phyloP scores from a whole-genome alignment of 2,113 vertebrate genomes.

The Ranitomeya imitator region DNA sequence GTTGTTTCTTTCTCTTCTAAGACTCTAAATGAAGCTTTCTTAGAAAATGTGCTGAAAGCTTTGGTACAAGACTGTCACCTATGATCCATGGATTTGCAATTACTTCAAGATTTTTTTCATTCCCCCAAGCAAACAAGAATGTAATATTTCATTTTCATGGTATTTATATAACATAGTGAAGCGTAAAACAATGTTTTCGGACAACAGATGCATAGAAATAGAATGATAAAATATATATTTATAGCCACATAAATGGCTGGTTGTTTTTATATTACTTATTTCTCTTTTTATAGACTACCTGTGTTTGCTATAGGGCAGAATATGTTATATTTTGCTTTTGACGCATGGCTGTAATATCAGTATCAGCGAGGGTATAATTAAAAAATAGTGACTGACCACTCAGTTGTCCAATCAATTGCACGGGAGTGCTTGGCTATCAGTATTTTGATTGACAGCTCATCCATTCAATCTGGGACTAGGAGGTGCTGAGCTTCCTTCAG shows the following conservation, averaged over 20 bases:
- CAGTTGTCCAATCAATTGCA: too few relatives aligned
- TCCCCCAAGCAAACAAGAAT: conserved; percentile 23
- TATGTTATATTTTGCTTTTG: background rate
- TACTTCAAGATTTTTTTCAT: conserved; percentile 19
- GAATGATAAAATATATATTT: background rate
- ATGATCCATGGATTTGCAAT: conserved; percentile 43
- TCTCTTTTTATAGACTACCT: background rate
- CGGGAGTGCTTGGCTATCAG: too few relatives aligned
- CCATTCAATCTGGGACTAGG: too few relatives aligned
- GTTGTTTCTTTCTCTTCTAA: background rate
- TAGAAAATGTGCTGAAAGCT: conserved; percentile 18
- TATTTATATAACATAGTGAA: background rate
- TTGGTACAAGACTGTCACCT: conserved; percentile 31
- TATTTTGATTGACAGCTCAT: too few relatives aligned
- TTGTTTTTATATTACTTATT: background rate
- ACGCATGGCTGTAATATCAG: background rate
- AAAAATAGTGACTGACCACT: too few relatives aligned
- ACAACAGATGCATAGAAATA: conserved; percentile 1
- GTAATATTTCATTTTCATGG: background rate
- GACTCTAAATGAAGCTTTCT: conserved; percentile 19
- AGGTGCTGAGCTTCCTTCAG: too few relatives aligned
- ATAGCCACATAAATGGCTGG: background rate
- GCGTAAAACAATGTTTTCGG: background rate
- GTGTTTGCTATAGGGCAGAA: background rate
- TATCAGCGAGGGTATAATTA: too few relatives aligned